Conservation (phyloP, 2,113 vertebrate species). For the Anarhynchus alexandrinus region DNA sequence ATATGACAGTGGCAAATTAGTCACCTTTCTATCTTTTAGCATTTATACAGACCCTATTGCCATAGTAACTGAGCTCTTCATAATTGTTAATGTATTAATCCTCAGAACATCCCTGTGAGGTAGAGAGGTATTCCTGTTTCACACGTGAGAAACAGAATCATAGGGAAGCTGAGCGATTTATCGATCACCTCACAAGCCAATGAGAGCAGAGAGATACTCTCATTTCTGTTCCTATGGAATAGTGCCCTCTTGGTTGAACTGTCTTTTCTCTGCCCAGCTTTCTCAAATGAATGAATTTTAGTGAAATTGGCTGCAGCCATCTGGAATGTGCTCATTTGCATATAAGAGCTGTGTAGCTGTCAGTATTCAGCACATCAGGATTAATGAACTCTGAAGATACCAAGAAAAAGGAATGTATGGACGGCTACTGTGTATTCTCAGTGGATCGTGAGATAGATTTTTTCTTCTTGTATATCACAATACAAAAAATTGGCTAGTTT, state of each 20-base stretch:
- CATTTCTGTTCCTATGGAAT: neutral
- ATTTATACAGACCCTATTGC: slow-evolving; percentile 46
- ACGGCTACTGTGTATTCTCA: neutral
- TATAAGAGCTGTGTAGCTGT: neutral
- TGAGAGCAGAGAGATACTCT: neutral
- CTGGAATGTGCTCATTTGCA: slow-evolving; percentile 24
- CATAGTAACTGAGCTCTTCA: slow-evolving; percentile 59
- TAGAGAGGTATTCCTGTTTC: slow-evolving; percentile 6
- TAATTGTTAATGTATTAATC: slow-evolving; percentile 49
- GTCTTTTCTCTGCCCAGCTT: slow-evolving; percentile 36
- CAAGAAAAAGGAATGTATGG: neutral
- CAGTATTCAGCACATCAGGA: neutral
- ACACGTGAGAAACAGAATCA: neutral
- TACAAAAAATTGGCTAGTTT: neutral
- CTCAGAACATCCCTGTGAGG: neutral
- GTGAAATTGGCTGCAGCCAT: slow-evolving; percentile 27
- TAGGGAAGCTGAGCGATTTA: neutral
- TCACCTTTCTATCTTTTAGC: slow-evolving; percentile 55
- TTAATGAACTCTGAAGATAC: slow-evolving; percentile 30
- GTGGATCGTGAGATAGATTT: neutral
- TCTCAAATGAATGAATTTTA: slow-evolving; percentile 26
- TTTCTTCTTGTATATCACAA: neutral
- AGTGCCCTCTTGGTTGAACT: neutral
- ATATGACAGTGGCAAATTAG: slow-evolving; percentile 35
- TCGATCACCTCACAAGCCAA: neutral